Conservation (phyloP, 2,888 invertebrate species). For the Polymixis flavicincta region DNA sequence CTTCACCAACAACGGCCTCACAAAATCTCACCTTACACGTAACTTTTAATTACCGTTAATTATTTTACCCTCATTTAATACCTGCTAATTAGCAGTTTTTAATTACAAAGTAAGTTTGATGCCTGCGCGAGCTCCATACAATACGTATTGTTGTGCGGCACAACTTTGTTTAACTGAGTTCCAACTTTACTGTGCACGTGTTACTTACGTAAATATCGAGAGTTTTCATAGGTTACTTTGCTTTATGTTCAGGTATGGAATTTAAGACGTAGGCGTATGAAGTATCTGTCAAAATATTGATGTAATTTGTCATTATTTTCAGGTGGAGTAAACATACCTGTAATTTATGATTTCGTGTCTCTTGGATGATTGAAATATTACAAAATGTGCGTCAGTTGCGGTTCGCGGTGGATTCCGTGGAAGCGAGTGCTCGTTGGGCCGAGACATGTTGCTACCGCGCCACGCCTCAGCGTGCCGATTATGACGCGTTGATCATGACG, state of each 20-base stretch:
- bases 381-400: too few relatives aligned
- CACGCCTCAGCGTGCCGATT: too few relatives aligned
- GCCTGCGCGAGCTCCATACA: slow-evolving; percentile 38
- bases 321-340: neutral
- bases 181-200: slow-evolving; percentile 44
- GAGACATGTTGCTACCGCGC: too few relatives aligned
- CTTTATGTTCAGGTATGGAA: neutral
- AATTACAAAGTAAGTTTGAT: slow-evolving; percentile 58
- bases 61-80: slow-evolving; percentile 58
- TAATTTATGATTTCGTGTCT: too few relatives aligned
- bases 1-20: neutral
- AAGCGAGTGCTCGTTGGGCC: too few relatives aligned
- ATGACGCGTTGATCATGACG: too few relatives aligned
- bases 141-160: slow-evolving; percentile 45
- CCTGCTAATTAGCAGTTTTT: slow-evolving; percentile 65
- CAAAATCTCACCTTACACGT: slow-evolving; percentile 34
- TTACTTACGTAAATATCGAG: slow-evolving; percentile 32
- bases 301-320: neutral
- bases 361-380: too few relatives aligned
- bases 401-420: too few relatives aligned
- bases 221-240: slow-evolving; percentile 10
- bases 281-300: neutral
- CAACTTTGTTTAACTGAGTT: slow-evolving; percentile 56
- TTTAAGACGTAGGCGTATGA: neutral
- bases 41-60: slow-evolving; percentile 62